Conservation (phyloP, 2,113 vertebrate species). For the Malurus alboscapulatus region DNA sequence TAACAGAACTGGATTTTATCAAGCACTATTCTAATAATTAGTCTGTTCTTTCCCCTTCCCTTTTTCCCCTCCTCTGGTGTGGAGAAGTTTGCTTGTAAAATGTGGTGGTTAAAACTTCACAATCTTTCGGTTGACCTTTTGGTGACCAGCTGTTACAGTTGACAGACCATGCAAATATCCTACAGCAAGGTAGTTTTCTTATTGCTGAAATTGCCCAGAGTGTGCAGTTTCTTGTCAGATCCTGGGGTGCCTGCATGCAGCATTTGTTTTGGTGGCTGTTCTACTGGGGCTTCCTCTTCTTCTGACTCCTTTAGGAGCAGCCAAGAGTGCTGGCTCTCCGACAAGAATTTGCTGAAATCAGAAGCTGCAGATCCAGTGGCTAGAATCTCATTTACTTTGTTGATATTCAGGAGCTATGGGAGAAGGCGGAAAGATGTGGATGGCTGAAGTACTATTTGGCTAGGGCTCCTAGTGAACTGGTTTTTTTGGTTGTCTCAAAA, state of each 20-base stretch:
- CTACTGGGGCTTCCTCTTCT: background rate
- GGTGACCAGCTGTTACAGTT: background rate
- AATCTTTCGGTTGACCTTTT: background rate
- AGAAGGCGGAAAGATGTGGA: background rate
- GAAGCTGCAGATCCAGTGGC: background rate
- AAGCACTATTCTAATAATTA: background rate
- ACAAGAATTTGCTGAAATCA: background rate
- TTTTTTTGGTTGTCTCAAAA: background rate
- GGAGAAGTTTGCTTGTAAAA: background rate
- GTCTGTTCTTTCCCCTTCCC: background rate
- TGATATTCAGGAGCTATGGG: background rate
- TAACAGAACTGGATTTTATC: background rate
- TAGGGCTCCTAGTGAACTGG: background rate
- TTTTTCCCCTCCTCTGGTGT: background rate
- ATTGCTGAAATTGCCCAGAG: background rate
- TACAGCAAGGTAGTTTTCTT: background rate
- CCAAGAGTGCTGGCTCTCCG: background rate
- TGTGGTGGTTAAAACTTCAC: fast-evolving
- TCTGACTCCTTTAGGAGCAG: background rate
- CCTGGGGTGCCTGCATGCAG: too few species aligned
- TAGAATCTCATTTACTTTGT: background rate
- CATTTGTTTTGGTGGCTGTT: background rate
- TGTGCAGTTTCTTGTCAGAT: background rate
- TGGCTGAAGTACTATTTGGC: background rate
- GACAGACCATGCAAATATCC: background rate